Evolutionary conservation across 2,797 vertebrate genomes (phyloP), one percentile per base, ranked within the genome.

Genomic region (Sylvia borin): DNA sequence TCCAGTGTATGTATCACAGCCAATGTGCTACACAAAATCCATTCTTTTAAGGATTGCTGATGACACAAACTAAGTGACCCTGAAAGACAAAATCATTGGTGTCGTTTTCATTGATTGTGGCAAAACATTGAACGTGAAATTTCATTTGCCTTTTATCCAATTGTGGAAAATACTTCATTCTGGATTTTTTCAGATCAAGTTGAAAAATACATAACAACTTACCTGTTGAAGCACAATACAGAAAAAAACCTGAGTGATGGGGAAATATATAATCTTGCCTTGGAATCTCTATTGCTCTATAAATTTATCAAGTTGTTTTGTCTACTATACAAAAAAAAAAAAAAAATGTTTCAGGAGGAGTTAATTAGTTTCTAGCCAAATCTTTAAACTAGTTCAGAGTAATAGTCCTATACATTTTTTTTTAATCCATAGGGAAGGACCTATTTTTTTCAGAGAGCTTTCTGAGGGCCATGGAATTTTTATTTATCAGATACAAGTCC

Each of bases 11-110:
- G 76, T 70, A 88, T 87, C 47, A 70, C 48, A 82, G 76, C 51
- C 76, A 92, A 70, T 4, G 12, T 29, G 36, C 55, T 77, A 58
- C 58, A 81, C 43, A 89, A 91, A 94, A 96, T 91, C 81, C 50
- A 89, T 96, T 93, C 47, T 92, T 93, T 80, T 83, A 92, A 91
- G 54, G 71, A 73, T 77, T 85, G 72, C 65, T 96, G 95, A 93
- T 87, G 92, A 65, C 70, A 87, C 38, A 85, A 80, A 75, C 51
- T 43, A 94, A 92, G 65, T 85, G 75, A 96, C 85, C 68, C 76
- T 90, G 68, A 85, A 91, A 92, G 58, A 83, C 84, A 24, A 90
- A 94, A 85, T 72, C 5, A 25, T 89, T 92, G 54, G 47, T 83
- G 50, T 64, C 11, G 26, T 85, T 92, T 96, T 62, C 87, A 96